Conservation (phyloP, 2,797 vertebrate genomes). For the Syngnathus acus region DNA sequence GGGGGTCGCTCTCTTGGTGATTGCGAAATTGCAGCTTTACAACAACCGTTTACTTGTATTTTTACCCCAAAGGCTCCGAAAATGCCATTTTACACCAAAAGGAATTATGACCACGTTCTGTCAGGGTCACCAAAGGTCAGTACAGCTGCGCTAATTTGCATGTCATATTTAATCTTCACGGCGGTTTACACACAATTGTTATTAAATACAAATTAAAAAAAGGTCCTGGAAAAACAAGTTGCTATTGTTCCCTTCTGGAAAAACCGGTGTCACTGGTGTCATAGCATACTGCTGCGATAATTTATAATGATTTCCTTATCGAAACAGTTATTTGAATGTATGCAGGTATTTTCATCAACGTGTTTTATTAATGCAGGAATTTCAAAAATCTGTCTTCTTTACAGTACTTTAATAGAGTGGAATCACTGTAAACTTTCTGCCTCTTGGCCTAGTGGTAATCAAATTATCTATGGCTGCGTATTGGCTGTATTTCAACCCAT, state of each 20-base stretch:
- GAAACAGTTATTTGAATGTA: neutral
- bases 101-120: too few species aligned
- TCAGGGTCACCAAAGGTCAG: neutral
- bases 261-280: neutral
- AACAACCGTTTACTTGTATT: neutral
- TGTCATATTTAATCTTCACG: neutral
- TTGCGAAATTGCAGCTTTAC: constrained; percentile 1
- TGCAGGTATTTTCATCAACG: constrained; percentile 12
- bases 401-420: constrained; percentile 27
- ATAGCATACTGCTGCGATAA: neutral
- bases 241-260: neutral
- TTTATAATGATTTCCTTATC: neutral
- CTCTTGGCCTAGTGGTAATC: constrained; percentile 30
- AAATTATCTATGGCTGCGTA: constrained; percentile 45
- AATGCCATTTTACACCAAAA: too few species aligned
- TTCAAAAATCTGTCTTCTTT: constrained; percentile 27
- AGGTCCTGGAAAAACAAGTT: neutral
- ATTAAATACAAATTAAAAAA: neutral
- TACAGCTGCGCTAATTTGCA: neutral
- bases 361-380: constrained; percentile 39
- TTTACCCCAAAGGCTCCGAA: too few species aligned
- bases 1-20: neutral
- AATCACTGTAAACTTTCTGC: constrained; percentile 45
- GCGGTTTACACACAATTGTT: neutral
- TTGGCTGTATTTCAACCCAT: constrained; percentile 46